phyloP scores from a whole-genome alignment of 2,797 vertebrate species.

The Orientallactaga sibirica region DNA sequence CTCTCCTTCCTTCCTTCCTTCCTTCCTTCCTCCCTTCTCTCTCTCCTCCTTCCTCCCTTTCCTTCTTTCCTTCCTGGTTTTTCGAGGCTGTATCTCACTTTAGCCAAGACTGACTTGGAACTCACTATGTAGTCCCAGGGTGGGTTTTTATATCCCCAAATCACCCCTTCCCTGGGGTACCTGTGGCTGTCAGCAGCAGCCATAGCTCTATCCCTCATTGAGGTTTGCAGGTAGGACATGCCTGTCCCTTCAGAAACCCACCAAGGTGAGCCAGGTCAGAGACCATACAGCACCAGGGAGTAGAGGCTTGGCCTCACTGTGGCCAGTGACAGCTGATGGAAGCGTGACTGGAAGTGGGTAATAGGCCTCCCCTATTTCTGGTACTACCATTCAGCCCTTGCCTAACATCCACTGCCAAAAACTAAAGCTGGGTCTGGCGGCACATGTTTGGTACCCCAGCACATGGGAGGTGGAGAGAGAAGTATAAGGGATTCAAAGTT shows the following conservation, averaged over 20 bases:
- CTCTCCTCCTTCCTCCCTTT: too few relatives aligned
- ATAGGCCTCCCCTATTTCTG: not conserved
- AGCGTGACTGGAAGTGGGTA: fast-evolving
- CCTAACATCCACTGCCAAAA: too few relatives aligned
- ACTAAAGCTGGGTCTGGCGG: too few relatives aligned
- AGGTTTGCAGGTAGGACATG: not conserved
- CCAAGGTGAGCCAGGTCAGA: not conserved
- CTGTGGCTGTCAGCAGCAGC: not conserved
- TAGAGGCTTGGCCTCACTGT: fast-evolving
- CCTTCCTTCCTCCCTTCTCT: too few relatives aligned
- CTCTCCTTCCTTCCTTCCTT: too few relatives aligned
- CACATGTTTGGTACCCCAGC: too few relatives aligned
- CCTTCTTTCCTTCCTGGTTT: too few relatives aligned
- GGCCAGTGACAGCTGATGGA: fast-evolving
- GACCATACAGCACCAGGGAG: not conserved
- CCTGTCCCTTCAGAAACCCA: not conserved
- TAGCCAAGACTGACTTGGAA: too few relatives aligned
- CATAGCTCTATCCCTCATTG: not conserved
- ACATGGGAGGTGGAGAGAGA: too few relatives aligned
- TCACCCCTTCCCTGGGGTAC: not conserved
- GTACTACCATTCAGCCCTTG: not conserved
- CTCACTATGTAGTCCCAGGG: too few relatives aligned
- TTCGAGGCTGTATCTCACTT: too few relatives aligned
- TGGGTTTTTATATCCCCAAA: not conserved
- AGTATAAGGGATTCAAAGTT: too few relatives aligned